phyloP scores from a whole-genome alignment of 2,113 vertebrate genomes.

The Narcine bancroftii region DNA sequence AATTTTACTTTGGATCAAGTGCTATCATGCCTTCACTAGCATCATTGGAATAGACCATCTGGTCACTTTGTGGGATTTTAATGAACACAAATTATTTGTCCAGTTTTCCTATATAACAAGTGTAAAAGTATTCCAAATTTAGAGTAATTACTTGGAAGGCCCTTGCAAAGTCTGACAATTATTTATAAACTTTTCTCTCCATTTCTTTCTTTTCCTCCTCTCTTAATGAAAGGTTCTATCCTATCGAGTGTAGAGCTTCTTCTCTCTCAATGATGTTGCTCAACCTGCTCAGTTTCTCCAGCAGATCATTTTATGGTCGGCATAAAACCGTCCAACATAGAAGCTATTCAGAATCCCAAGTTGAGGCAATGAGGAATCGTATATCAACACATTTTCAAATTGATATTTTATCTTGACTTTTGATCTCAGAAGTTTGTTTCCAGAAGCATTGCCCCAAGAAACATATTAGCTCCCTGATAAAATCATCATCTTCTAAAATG shows the following conservation, averaged over 20 bases:
- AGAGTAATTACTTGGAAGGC: neutral
- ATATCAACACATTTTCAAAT: neutral
- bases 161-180: neutral
- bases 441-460: neutral
- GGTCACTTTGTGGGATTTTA: neutral
- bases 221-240: too few species aligned
- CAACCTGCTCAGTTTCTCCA: too few species aligned
- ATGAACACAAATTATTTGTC: neutral
- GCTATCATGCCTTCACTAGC: neutral
- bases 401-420: neutral
- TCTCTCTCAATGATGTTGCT: too few species aligned
- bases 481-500: neutral
- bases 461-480: neutral
- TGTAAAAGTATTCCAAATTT: neutral
- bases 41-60: neutral
- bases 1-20: neutral
- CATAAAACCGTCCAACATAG: too few species aligned
- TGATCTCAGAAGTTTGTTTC: neutral
- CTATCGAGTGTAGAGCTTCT: too few species aligned
- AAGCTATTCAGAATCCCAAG: neutral
- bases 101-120: neutral
- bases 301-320: too few species aligned
- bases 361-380: neutral
- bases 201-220: neutral
- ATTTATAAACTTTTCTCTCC: neutral